A percentile compares a stretch with the other conserved stretches of the same genome.
Evolutionary conservation across 30 jellyfish, hydroid and myxozoan species (phyloP).

Genomic region (Sanderia malayensis): DNA sequence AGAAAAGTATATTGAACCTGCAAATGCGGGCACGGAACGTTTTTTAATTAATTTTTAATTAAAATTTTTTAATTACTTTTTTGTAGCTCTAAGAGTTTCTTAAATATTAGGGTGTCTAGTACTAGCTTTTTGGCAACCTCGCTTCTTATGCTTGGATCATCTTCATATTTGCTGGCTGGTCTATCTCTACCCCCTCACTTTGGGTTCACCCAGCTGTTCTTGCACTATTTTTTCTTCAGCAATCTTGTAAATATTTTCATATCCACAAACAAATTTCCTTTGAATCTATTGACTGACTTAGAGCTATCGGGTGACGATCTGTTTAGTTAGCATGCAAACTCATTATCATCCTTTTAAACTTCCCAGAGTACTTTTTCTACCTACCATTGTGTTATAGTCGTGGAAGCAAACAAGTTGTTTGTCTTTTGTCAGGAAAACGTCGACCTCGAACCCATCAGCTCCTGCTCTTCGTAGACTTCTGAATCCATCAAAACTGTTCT

Average conservation of each 20-base stretch:
- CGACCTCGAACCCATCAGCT: slow-evolving; percentile 87
- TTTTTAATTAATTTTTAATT: too few species aligned
- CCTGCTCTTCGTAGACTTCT: slow-evolving; percentile 21
- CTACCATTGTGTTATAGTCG: slow-evolving; percentile 62
- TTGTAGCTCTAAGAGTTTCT: too few species aligned
- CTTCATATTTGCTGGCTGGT: not conserved
- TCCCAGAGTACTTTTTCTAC: not conserved
- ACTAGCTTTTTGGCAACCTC: too few species aligned
- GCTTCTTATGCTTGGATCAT: too few species aligned
- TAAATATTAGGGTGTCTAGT: too few species aligned
- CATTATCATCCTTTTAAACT: not conserved
- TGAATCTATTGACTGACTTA: too few species aligned
- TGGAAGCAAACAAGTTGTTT: slow-evolving; percentile 73
- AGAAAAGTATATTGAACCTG: too few species aligned
- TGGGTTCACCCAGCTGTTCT: not conserved
- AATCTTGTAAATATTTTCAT: not conserved
- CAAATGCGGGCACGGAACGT: too few species aligned
- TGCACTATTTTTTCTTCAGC: not conserved
- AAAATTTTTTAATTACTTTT: too few species aligned
- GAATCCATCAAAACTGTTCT: slow-evolving; percentile 66
- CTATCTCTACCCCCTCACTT: too few species aligned
- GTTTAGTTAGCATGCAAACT: not conserved
- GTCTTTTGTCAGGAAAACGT: slow-evolving; percentile 65
- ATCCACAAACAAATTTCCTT: not conserved
- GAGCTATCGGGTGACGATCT: too few species aligned